Conservation (phyloP, 2,797 vertebrate genomes). For the Betta splendens region DNA sequence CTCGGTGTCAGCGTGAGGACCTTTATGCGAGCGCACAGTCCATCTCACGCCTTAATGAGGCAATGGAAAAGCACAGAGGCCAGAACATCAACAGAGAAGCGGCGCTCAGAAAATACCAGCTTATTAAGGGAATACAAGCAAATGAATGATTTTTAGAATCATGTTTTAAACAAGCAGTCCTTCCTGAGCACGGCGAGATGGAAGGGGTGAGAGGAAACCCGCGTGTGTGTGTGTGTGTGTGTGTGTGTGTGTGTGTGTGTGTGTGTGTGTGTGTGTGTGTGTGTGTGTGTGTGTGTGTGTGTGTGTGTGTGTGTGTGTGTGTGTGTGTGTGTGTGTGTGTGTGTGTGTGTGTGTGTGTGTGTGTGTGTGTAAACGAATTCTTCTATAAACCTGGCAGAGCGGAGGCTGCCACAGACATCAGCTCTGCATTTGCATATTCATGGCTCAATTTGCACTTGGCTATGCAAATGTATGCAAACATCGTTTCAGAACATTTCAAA, state of each 20-base stretch:
- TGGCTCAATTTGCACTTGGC: conserved; percentile 88
- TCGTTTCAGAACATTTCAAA: conserved; percentile 87
- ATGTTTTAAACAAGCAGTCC: conserved; percentile 73
- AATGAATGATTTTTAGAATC: conserved; percentile 77
- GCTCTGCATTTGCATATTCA: conserved; percentile 86
- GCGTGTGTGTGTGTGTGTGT: conserved; percentile 65
- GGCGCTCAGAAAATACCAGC: conserved; percentile 64
- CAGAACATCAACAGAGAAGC: conserved; percentile 64
- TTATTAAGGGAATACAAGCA: conserved; percentile 76
- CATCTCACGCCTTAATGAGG: conserved; percentile 78
- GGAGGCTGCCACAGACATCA: conserved; percentile 86
- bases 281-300: conserved; percentile 26
- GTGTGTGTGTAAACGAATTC: conserved; percentile 67
- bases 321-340: conserved; percentile 25
- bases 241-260: conserved; percentile 28
- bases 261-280: conserved; percentile 19
- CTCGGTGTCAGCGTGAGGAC: conserved; percentile 73
- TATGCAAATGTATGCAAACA: conserved; percentile 90
- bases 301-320: conserved; percentile 38
- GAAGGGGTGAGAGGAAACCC: conserved; percentile 71
- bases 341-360: conserved; percentile 26
- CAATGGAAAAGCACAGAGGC: conserved; percentile 63
- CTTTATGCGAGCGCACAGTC: conserved; percentile 59
- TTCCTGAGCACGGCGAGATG: conserved; percentile 62
- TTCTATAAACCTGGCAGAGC: conserved; percentile 84